Evolutionary conservation across 2,113 vertebrate genomes (phyloP).

Genomic region (Enhydra lutris): DNA sequence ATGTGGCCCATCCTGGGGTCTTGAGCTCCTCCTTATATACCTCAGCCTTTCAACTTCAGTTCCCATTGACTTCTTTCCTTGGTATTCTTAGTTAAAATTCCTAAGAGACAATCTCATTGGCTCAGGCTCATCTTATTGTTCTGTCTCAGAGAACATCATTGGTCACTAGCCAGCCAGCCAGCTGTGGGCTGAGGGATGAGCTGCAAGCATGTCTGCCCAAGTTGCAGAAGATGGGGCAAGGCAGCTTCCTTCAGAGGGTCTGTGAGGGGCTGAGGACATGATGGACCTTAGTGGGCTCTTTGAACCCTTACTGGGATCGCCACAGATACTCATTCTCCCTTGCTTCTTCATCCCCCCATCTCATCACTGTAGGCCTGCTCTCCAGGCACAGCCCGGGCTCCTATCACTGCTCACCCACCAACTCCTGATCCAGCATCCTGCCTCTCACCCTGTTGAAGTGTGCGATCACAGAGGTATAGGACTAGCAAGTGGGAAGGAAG

Average conservation of each 20-base stretch:
- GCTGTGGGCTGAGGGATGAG: background rate
- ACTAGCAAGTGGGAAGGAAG: background rate
- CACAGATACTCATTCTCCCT: background rate
- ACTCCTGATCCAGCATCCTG: background rate
- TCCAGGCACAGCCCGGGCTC: background rate
- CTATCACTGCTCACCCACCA: background rate
- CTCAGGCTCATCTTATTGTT: background rate
- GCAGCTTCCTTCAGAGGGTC: background rate
- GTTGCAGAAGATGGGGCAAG: background rate
- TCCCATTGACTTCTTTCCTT: background rate
- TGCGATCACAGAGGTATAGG: background rate
- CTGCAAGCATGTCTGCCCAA: background rate
- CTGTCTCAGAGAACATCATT: background rate
- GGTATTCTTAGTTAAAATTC: slow-evolving; percentile 29
- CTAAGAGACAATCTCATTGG: background rate
- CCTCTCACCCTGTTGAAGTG: background rate
- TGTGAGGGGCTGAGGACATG: background rate
- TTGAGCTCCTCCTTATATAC: background rate
- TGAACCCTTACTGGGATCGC: background rate
- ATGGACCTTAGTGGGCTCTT: background rate
- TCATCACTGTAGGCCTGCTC: background rate
- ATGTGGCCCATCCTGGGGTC: background rate
- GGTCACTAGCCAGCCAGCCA: background rate
- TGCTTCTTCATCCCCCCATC: background rate
- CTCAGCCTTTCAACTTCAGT: slow-evolving; percentile 2